These are phyloP conservation scores for Cotesia chilonis DNA, from an alignment of 1,140 invertebrate genomes.

Conservation along the genomic window DNA sequence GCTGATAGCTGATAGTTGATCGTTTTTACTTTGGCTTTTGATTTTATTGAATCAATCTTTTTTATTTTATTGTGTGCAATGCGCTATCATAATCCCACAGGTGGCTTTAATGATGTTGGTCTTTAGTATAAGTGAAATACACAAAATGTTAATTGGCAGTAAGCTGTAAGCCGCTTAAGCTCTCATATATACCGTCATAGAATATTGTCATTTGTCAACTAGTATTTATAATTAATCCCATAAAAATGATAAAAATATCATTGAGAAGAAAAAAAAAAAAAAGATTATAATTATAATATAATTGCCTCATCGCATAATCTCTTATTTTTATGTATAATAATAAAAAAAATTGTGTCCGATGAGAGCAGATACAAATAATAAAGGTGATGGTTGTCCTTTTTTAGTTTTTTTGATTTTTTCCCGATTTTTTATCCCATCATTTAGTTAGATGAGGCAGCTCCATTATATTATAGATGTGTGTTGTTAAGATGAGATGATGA, in stretches of 20 bases:
- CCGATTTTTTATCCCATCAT: no score
- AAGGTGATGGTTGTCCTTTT: no score
- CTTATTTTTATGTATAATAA: no score
- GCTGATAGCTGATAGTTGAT: no score
- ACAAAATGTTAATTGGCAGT: constrained; percentile 57
- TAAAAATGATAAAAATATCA: not conserved
- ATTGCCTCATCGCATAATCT: no score
- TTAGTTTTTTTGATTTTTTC: no score
- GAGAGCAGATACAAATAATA: no score
- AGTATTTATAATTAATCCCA: no score
- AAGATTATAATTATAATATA: not conserved
- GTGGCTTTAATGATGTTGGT: constrained; percentile 51
- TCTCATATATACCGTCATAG: constrained; percentile 34
- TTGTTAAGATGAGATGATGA: not conserved
- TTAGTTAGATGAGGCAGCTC: no score
- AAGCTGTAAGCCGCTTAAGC: constrained; percentile 48
- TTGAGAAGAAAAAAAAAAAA: not conserved
- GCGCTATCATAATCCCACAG: constrained; percentile 37
- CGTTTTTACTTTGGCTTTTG: not conserved
- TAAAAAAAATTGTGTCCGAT: no score
- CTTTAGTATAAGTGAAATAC: constrained; percentile 53
- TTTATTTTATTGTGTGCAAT: not conserved
- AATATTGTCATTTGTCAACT: constrained; percentile 5
- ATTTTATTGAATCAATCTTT: not conserved
- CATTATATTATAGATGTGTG: no score